Base-by-base conservation (phyloP, 2,113 vertebrate species). In the Lagenorhynchus albirostris region DNA sequence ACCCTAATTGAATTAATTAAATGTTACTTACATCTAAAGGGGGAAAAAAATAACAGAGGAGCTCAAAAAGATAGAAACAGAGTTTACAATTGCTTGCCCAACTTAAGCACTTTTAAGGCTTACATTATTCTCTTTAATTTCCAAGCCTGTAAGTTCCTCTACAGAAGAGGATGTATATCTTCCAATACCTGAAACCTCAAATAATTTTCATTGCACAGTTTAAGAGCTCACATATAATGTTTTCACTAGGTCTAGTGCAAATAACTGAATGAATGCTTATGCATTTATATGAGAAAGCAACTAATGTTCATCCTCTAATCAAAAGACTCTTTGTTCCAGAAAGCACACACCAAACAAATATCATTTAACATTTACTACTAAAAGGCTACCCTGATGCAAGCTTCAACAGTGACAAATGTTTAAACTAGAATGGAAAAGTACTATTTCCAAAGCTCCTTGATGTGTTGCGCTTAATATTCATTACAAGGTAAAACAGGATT, bases 241-340 rank as follows among this genome's bases (percentile, higher is more conserved):
- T 85, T 96, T 81, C 65, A 92, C 73, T 93, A 96, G 90, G 18
- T 89, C 55, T 67, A 89, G 11, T 90, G 55, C 74, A 98, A 98
- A 98, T 85, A 31, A 89, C 31, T 95, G 33, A 92, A 96, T 89
- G 58, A 84, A 94, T 96, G 71, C 33, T 58, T 73, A 91, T 26
- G 8, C 18, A 91, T 96, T 96, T 95, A 84, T 47, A 90, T 55
- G 50, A 89, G 79, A 97, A 92, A 95, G 81, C 53, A 93, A 86
- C 38, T 89, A 89, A 92, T 38, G 6, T 80, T 89, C 50, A 71
- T 89, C 77, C 87, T 82, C 36, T 96, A 88, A 89, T 95, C 55
- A 96, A 94, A 95, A 95, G 96, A 93, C 33, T 77, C 88, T 96
- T 94, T 97, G 81, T 91, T 82, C 79, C 92, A 94, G 44, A 97